Percentiles rank a stretch among this genome's conserved stretches.
Conservation (phyloP, 2,797 vertebrate species). For the Acipenser transmontanus region DNA sequence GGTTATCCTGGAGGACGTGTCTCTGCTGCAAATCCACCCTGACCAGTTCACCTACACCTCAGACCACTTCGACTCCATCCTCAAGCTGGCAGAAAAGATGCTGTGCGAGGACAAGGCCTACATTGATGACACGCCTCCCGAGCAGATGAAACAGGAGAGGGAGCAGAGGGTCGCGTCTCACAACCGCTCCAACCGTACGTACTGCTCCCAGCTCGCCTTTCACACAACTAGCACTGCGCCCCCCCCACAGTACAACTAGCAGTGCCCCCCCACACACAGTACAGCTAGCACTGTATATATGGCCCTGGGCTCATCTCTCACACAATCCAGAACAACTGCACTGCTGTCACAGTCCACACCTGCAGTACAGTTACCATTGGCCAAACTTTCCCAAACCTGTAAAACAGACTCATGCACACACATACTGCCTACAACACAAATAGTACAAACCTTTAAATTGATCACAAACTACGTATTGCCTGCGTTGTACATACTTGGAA, state of each 20-base stretch:
- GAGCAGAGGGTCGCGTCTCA: constrained; percentile 84
- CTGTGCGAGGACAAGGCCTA: constrained; percentile 86
- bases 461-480: too few species aligned
- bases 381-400: too few species aligned
- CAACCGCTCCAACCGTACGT: constrained; percentile 82
- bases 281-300: too few species aligned
- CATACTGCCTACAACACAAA: too few species aligned
- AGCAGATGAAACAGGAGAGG: constrained; percentile 90
- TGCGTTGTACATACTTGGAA: too few species aligned
- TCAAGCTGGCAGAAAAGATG: constrained; percentile 78
- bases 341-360: too few species aligned
- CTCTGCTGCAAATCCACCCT: constrained; percentile 90
- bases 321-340: too few species aligned
- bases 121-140: constrained; percentile 85
- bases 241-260: too few species aligned
- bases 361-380: too few species aligned
- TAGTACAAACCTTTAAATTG: too few species aligned
- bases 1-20: constrained; percentile 95
- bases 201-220: constrained; percentile 13
- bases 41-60: constrained; percentile 97
- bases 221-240: background rate
- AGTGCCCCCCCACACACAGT: background rate
- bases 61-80: constrained; percentile 85
- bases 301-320: too few species aligned
- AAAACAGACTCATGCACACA: too few species aligned